A percentile compares a stretch with the other conserved stretches of the same genome.
phyloP scores from a whole-genome alignment of 2,113 vertebrate species.

The Ictidomys tridecemlineatus region DNA sequence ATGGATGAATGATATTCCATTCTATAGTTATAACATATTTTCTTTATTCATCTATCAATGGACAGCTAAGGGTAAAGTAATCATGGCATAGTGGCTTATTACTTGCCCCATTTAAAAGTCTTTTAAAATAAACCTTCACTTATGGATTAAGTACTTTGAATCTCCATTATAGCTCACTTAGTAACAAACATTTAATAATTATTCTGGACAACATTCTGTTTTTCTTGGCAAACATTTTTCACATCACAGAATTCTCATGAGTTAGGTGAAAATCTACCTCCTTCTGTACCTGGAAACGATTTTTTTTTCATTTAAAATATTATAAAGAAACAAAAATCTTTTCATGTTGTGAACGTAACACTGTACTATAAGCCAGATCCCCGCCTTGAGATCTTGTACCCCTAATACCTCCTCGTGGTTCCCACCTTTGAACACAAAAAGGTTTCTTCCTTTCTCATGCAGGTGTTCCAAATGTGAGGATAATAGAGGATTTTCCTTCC shows the following conservation, averaged over 20 bases:
- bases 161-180: background rate
- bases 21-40: background rate
- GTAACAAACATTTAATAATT: background rate
- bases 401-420: background rate
- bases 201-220: background rate
- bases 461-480: background rate
- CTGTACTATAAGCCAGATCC: background rate
- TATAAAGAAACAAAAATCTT: background rate
- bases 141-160: background rate
- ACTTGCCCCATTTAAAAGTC: background rate
- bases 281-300: background rate
- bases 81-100: background rate
- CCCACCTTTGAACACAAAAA: background rate
- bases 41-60: background rate
- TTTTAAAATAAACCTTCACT: constrained; percentile 8
- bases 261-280: background rate
- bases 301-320: background rate
- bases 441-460: background rate
- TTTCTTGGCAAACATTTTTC: background rate
- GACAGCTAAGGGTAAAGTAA: background rate
- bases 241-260: background rate
- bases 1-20: background rate
- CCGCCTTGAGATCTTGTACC: background rate
- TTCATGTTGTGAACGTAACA: background rate
- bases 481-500: background rate